A percentile compares a stretch with the other conserved stretches of the same genome.
These are phyloP conservation scores for Phalacrocorax brasilianus DNA, from an alignment of 2,113 vertebrate genomes.

Conservation along the genomic window DNA sequence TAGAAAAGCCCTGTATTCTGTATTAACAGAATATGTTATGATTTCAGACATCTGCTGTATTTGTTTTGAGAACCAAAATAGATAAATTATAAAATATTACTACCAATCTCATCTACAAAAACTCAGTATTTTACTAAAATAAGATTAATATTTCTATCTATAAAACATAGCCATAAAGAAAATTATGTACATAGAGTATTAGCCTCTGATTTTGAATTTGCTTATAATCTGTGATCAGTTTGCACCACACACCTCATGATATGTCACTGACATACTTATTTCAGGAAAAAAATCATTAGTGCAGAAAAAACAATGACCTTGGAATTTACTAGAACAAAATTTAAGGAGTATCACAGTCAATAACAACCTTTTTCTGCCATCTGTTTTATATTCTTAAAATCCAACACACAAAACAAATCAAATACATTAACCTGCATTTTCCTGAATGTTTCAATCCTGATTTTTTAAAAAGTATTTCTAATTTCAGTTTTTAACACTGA, in stretches of 20 bases:
- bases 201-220: neutral
- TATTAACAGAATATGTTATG: constrained; percentile 4
- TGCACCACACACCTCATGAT: neutral
- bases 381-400: neutral
- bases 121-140: neutral
- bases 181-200: neutral
- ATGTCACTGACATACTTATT: neutral
- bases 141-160: neutral
- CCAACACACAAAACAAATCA: neutral
- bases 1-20: neutral
- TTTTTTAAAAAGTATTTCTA: neutral
- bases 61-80: neutral
- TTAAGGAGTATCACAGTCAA: neutral
- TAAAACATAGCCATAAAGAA: neutral
- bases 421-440: neutral
- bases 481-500: neutral
- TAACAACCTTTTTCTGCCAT: neutral
- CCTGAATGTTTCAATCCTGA: neutral
- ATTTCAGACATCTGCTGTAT: constrained; percentile 16
- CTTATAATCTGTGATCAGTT: neutral
- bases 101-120: neutral
- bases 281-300: neutral
- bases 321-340: neutral
- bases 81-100: neutral
- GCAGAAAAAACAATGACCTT: neutral